phyloP scores from a whole-genome alignment of 2,113 vertebrate species.

The Elephantulus edwardii region DNA sequence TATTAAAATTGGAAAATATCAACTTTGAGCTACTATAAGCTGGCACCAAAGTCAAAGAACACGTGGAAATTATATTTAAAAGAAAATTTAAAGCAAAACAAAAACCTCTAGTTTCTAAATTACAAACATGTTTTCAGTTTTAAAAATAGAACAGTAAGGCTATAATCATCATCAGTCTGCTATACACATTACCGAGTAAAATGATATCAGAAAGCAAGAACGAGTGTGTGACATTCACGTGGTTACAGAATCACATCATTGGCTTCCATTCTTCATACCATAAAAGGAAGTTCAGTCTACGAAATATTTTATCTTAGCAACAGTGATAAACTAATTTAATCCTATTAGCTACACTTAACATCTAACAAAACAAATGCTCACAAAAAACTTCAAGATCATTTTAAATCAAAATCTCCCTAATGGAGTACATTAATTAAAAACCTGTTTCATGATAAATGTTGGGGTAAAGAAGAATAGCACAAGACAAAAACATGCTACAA shows the following conservation, averaged over 20 bases:
- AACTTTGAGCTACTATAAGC: not conserved
- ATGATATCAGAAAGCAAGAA: constrained; percentile 84
- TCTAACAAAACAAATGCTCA: constrained; percentile 14
- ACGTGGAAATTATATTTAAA: not conserved
- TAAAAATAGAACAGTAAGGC: constrained; percentile 68
- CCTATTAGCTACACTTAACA: not conserved
- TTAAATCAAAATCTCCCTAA: constrained; percentile 41
- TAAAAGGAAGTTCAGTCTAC: constrained; percentile 82
- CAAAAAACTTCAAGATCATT: not conserved
- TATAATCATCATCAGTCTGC: constrained; percentile 56
- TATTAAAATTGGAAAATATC: constrained; percentile 31
- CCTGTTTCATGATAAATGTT: not conserved
- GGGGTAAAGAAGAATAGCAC: not conserved
- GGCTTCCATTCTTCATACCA: constrained; percentile 75
- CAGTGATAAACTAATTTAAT: constrained; percentile 53
- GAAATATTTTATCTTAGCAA: constrained; percentile 33
- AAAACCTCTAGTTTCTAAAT: constrained; percentile 38
- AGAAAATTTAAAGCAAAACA: not conserved
- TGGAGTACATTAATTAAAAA: constrained; percentile 28
- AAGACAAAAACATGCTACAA: not conserved
- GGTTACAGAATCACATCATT: constrained; percentile 82
- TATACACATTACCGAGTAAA: constrained; percentile 71
- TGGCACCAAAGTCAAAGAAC: not conserved
- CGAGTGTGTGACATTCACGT: constrained; percentile 82
- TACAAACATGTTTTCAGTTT: constrained; percentile 53